These are phyloP conservation scores for Falco rusticolus DNA, from an alignment of 2,797 vertebrate species.

Conservation along the genomic window DNA sequence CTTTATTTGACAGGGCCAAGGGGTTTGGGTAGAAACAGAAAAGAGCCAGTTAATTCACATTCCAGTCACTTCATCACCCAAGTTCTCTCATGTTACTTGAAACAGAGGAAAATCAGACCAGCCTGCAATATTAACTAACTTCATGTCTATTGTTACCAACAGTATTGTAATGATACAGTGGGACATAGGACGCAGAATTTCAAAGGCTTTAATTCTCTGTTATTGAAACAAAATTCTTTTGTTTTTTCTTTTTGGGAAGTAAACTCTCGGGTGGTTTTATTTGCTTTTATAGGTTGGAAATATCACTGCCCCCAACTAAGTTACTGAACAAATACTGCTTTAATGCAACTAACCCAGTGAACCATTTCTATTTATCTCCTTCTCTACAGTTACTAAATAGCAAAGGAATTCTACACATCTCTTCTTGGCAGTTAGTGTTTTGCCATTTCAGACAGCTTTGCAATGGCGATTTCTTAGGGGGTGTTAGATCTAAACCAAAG, in stretches of 20 bases:
- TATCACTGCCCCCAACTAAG: background rate
- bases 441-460: background rate
- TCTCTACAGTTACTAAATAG: background rate
- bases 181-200: background rate
- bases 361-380: background rate
- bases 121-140: background rate
- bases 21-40: background rate
- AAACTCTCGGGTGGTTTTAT: background rate
- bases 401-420: background rate
- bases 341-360: background rate
- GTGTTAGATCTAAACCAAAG: background rate
- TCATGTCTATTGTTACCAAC: background rate
- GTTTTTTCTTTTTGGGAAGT: background rate
- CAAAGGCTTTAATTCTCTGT: background rate
- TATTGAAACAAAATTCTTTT: background rate
- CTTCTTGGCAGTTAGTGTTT: background rate
- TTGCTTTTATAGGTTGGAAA: background rate
- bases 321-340: background rate
- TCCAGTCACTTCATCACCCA: background rate
- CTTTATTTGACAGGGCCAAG: background rate
- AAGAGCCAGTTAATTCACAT: background rate
- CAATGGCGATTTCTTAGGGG: background rate
- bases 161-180: background rate
- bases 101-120: background rate
- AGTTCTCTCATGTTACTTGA: background rate